These are phyloP conservation scores for Bolinopsis microptera DNA, from an alignment of 37 sponge, comb jelly and placozoan genomes.

Conservation along the genomic window DNA sequence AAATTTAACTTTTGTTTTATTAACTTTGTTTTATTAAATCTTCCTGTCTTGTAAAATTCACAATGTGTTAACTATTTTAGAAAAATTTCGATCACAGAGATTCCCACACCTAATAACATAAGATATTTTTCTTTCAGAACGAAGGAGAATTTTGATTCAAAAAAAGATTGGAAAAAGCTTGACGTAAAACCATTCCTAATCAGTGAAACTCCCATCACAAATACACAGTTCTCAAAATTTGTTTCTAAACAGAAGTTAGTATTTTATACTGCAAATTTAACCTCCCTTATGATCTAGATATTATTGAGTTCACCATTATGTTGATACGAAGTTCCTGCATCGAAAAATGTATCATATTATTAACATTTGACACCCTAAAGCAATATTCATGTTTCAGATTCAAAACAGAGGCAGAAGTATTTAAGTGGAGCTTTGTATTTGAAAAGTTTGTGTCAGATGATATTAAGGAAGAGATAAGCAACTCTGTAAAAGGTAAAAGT, in stretches of 20 bases:
- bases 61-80: too few species aligned
- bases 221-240: conserved; percentile 42
- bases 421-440: conserved; percentile 69
- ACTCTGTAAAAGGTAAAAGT: conserved; percentile 57
- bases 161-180: neutral
- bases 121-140: neutral
- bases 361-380: too few species aligned
- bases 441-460: conserved; percentile 47
- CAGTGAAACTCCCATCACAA: conserved; percentile 33
- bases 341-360: too few species aligned
- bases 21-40: too few species aligned
- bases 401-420: conserved; percentile 66
- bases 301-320: too few species aligned
- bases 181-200: conserved; percentile 35
- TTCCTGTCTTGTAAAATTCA: too few species aligned
- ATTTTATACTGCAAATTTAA: too few species aligned
- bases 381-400: conserved; percentile 34
- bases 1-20: too few species aligned
- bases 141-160: neutral
- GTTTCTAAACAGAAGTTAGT: neutral
- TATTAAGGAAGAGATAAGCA: conserved; percentile 17
- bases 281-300: too few species aligned
- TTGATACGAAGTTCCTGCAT: too few species aligned
- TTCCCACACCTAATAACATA: neutral
- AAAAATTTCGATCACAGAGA: neutral